A percentile compares a stretch with the other conserved stretches of the same genome.
These are phyloP conservation scores for Microctenopoma steveboyesi DNA, from an alignment of 2,797 vertebrate genomes.

Conservation along the genomic window DNA sequence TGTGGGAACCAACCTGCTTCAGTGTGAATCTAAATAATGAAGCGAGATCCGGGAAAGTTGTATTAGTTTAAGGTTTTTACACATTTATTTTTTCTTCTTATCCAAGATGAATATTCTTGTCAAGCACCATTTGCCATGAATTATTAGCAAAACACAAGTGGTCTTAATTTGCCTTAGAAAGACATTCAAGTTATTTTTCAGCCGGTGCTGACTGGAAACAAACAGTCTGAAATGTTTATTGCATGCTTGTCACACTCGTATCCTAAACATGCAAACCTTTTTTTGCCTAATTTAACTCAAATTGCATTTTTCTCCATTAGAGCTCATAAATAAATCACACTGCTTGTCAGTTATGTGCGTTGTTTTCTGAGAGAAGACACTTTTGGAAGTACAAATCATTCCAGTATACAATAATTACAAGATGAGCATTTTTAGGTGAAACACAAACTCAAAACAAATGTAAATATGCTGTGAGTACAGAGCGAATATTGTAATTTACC, in stretches of 20 bases:
- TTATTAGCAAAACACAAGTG: constrained; percentile 53
- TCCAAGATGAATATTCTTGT: constrained; percentile 43
- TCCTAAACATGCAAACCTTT: constrained; percentile 53
- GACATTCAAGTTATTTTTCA: constrained; percentile 41
- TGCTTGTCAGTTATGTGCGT: not conserved
- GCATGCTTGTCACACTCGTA: constrained; percentile 50
- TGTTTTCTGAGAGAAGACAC: not conserved
- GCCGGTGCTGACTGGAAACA: constrained; percentile 35
- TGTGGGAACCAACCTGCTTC: constrained; percentile 7
- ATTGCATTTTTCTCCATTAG: constrained; percentile 10
- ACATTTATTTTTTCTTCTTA: constrained; percentile 9
- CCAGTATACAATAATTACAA: not conserved
- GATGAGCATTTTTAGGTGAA: not conserved
- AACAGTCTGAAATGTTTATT: constrained; percentile 43
- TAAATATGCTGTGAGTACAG: not conserved
- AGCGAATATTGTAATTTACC: not conserved
- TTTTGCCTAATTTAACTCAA: constrained; percentile 38
- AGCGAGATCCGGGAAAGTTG: constrained; percentile 2
- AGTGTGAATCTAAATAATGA: constrained; percentile 1
- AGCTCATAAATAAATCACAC: constrained; percentile 31
- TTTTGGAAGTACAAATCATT: not conserved
- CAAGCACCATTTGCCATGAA: constrained; percentile 50
- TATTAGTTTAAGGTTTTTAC: constrained; percentile 20
- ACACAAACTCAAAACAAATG: constrained; percentile 1
- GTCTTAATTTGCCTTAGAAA: constrained; percentile 49